Conservation (phyloP, 2,888 invertebrate species). For the Catotricha subobsoleta region DNA sequence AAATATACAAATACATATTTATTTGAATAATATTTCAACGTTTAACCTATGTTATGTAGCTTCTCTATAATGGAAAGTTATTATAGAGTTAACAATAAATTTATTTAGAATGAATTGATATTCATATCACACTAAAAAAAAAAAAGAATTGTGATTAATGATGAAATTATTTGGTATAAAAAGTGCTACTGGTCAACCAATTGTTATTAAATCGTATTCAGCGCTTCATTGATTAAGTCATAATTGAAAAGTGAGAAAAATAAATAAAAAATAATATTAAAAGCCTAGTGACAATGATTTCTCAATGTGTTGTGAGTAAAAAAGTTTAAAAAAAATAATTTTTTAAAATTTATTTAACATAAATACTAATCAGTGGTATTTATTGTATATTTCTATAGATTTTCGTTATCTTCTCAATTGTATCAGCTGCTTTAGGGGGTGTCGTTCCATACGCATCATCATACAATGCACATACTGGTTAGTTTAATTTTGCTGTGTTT, state of each 20-base stretch:
- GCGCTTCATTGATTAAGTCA: background rate
- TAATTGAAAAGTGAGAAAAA: background rate
- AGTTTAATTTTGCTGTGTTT: too few species aligned
- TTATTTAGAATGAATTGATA: constrained; percentile 1
- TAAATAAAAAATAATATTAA: background rate
- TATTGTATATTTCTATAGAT: background rate
- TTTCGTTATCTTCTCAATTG: constrained; percentile 4
- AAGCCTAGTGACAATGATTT: constrained; percentile 1
- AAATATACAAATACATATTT: too few species aligned
- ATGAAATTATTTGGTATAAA: background rate
- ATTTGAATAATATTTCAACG: too few species aligned
- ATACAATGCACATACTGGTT: constrained; percentile 57
- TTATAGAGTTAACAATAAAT: too few species aligned
- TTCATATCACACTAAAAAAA: background rate
- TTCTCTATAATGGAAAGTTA: too few species aligned
- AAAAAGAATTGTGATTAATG: background rate
- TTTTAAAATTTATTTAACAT: background rate
- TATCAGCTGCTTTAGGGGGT: constrained; percentile 24
- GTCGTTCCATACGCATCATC: constrained; percentile 57
- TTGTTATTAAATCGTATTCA: background rate
- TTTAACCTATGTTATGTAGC: too few species aligned
- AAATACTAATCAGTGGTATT: background rate
- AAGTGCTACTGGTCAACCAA: background rate
- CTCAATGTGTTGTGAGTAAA: constrained; percentile 4
- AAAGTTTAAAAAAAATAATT: background rate